A percentile compares a stretch with the other conserved stretches of the same genome.
Evolutionary conservation across 2,888 invertebrate genomes (phyloP).

Genomic region (Sturmia bella): DNA sequence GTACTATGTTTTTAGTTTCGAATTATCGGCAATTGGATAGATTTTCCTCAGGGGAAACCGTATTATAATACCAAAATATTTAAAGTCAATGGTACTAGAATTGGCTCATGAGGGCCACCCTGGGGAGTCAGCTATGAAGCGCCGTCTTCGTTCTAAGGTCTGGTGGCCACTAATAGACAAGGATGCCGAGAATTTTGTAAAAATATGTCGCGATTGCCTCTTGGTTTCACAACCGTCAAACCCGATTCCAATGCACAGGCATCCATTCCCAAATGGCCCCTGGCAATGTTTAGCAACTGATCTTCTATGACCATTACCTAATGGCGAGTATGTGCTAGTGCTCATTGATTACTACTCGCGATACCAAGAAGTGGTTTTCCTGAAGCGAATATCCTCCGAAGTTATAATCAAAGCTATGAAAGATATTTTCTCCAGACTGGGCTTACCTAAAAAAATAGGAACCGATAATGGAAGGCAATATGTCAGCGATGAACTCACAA

Average conservation of each 20-base stretch:
- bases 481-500: background rate
- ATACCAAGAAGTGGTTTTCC: slow-evolving; percentile 30
- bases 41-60: slow-evolving; percentile 65
- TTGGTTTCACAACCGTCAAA: slow-evolving; percentile 54
- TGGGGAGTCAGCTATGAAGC: slow-evolving; percentile 60
- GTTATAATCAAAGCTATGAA: background rate
- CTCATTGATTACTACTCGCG: slow-evolving; percentile 59
- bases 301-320: slow-evolving; percentile 55
- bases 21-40: slow-evolving; percentile 60
- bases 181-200: slow-evolving; percentile 50
- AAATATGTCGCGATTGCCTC: slow-evolving; percentile 56
- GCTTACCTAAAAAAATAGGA: background rate
- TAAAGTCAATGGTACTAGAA: slow-evolving; percentile 26
- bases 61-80: slow-evolving; percentile 63
- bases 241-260: slow-evolving; percentile 47
- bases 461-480: background rate
- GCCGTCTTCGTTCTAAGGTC: slow-evolving; percentile 60
- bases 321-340: slow-evolving; percentile 57
- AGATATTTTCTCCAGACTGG: slow-evolving; percentile 2
- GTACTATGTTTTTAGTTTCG: slow-evolving; percentile 47
- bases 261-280: slow-evolving; percentile 56
- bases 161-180: slow-evolving; percentile 60
- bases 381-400: background rate
- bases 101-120: slow-evolving; percentile 76
- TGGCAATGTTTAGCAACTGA: slow-evolving; percentile 57